Evolutionary conservation across 2,113 vertebrate genomes (phyloP).

Genomic region (Gobio gobio): DNA sequence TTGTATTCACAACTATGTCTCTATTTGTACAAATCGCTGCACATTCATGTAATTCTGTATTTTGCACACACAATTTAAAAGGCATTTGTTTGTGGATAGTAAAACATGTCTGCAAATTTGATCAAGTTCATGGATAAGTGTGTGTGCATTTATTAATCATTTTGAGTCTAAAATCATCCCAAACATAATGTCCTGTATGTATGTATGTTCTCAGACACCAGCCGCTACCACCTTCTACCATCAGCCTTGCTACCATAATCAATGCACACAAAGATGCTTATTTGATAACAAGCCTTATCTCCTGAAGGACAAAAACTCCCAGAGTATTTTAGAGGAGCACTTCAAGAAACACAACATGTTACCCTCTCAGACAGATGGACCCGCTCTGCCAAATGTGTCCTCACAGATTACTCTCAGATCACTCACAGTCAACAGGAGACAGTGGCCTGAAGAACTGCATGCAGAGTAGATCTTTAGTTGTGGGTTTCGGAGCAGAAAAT

Average conservation of each 20-base stretch:
- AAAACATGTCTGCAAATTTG: too few species aligned
- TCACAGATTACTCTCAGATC: background rate
- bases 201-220: background rate
- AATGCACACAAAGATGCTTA: slow-evolving; percentile 3
- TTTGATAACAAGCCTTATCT: slow-evolving; percentile 4
- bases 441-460: background rate
- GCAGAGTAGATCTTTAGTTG: background rate
- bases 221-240: background rate
- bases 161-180: too few species aligned
- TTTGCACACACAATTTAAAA: too few species aligned
- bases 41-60: too few species aligned
- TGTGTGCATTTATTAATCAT: too few species aligned
- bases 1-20: too few species aligned
- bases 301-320: background rate
- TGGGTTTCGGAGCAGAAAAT: background rate
- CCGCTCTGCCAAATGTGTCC: background rate
- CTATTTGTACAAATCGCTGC: too few species aligned
- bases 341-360: slow-evolving; percentile 9
- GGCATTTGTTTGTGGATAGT: too few species aligned
- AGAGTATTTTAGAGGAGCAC: background rate
- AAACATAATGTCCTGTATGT: background rate
- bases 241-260: background rate
- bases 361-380: background rate
- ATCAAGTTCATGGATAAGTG: too few species aligned
- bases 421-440: background rate